Base-by-base conservation (phyloP, 2,888 invertebrate genomes). In the Andrena bicolor region DNA sequence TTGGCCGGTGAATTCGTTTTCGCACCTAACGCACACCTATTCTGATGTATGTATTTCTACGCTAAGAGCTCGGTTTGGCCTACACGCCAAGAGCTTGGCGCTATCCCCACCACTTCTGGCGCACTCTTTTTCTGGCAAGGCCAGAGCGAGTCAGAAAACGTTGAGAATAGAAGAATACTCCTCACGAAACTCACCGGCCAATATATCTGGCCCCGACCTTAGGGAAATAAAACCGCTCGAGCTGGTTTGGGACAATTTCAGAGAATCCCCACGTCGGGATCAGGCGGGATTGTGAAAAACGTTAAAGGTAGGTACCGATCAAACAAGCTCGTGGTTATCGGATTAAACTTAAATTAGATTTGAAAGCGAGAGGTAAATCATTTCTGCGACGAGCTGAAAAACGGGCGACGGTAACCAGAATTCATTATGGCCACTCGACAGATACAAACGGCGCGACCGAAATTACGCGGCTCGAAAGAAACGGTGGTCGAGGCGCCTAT, bases 301-400 rank as follows among this genome's bases (percentile, higher is more conserved):
- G 28, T 26, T 63, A 26, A 53, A 64, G 4, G 70, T 5, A 64
- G 4, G 70, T 5, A 13, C 56, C 81, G 63, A 76, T 71, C 68
- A 72, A 66, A 66, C 63, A 76, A 51, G 23, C 32, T 16, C 61
- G 61, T 26, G 66, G 75, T 72, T 79, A 66, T 70, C 32, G 72
- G 65, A 73, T 82, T 64, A 68, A 83, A 75, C 74, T 82, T 68
- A 74, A 83, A 82, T 82, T 79, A 56, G 82, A 82, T 79, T 71
- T 58, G 26, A 35, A 74, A 82, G 68, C 74, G 78, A 71, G 78
- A 41, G 78, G 74, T 82, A 71, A 78, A 83, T 82, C 78, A 78
- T 68, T 63, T 20, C 56, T 63, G 28, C 82, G 56, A 51, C 53
- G 23, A 70, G 74, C 66, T 58, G 70, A 66, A 78, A 82, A 83